These are phyloP conservation scores for Nyctibius grandis DNA, from an alignment of 2,797 vertebrate genomes.

Conservation along the genomic window DNA sequence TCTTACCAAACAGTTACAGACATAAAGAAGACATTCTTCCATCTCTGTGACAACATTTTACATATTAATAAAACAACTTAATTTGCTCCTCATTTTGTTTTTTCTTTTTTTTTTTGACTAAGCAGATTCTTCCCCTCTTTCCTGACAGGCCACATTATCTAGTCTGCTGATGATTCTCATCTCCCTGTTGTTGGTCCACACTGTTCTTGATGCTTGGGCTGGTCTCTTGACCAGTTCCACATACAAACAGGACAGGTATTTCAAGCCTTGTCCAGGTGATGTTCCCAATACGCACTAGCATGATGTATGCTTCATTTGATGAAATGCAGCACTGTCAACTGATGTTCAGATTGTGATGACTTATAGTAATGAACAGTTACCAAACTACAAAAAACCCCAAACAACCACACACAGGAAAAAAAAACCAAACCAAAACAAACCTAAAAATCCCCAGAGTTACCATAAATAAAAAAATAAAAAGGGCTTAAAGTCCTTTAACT, in stretches of 20 bases:
- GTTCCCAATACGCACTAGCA: neutral
- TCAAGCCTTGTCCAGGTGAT: neutral
- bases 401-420: neutral
- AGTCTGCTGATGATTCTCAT: neutral
- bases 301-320: rapidly evolving
- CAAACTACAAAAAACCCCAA: neutral
- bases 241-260: neutral
- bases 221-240: neutral
- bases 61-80: neutral
- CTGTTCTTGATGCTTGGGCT: neutral
- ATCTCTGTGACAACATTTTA: neutral
- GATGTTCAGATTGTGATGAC: neutral
- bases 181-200: neutral
- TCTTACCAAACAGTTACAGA: neutral
- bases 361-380: neutral
- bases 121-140: neutral
- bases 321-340: too few relatives aligned
- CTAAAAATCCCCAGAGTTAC: rapidly evolving
- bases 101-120: neutral
- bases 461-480: neutral
- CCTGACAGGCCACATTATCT: neutral
- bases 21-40: neutral
- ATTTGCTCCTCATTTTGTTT: neutral
- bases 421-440: neutral
- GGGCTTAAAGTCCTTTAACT: neutral